Evolutionary conservation across 2,888 invertebrate genomes (phyloP).

Genomic region (Tipula vernalis): DNA sequence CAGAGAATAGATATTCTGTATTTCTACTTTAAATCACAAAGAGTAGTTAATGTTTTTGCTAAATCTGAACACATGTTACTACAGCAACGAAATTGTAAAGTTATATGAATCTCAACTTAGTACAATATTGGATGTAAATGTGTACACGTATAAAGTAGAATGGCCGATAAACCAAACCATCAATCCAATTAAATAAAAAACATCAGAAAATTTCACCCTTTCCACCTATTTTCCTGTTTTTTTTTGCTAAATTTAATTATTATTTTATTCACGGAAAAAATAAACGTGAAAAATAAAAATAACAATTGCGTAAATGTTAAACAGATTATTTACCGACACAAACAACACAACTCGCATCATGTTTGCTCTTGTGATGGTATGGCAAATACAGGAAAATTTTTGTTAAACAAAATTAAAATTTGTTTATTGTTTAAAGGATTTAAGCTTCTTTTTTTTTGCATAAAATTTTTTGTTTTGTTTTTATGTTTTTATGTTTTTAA

Average conservation of each 20-base stretch:
- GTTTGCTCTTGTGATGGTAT: background rate
- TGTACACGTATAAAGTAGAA: background rate
- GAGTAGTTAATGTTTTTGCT: no score
- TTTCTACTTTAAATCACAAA: no score
- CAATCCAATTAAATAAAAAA: background rate
- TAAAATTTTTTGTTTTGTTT: background rate
- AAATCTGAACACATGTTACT: no score
- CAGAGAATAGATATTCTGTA: no score
- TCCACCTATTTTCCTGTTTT: background rate
- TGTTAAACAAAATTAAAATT: background rate
- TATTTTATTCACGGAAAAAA: background rate
- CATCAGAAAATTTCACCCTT: background rate
- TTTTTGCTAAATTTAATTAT: background rate
- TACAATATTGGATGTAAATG: background rate
- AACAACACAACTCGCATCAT: background rate
- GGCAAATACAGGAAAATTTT: background rate
- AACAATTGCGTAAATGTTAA: background rate
- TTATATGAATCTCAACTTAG: no score
- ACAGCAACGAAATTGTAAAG: no score
- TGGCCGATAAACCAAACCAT: background rate
- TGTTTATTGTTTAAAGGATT: background rate
- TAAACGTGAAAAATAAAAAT: background rate
- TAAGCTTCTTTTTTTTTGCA: background rate
- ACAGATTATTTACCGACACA: background rate
- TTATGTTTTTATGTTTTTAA: background rate